Conservation (phyloP, 2,888 invertebrate genomes). For the Rotaria socialis region DNA sequence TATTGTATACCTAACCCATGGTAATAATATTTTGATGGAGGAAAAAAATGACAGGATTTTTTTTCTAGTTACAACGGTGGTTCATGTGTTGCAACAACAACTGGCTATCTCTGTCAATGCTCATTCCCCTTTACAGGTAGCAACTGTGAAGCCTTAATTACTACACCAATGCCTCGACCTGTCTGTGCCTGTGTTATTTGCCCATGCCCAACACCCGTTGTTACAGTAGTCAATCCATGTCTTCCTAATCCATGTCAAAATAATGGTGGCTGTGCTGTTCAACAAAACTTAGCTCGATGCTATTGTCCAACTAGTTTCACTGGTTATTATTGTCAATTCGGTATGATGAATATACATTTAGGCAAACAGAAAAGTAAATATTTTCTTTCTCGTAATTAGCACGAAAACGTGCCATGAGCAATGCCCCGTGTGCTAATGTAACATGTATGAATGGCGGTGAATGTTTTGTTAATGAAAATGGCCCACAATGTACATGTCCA, state of each 20-base stretch:
- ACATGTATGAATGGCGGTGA: slow-evolving; percentile 36
- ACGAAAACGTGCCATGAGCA: slow-evolving; percentile 12
- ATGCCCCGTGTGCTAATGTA: background rate
- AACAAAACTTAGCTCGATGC: background rate
- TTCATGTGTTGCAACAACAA: slow-evolving; percentile 37
- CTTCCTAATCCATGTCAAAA: slow-evolving; percentile 41
- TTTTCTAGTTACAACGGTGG: slow-evolving; percentile 9
- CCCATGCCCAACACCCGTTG: slow-evolving; percentile 1
- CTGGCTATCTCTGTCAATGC: slow-evolving; percentile 42
- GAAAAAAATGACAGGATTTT: too few species aligned
- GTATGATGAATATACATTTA: background rate
- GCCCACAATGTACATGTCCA: slow-evolving; percentile 33
- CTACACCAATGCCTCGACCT: background rate
- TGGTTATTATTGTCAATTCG: slow-evolving; percentile 35
- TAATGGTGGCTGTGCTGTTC: slow-evolving; percentile 12
- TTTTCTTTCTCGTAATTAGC: background rate
- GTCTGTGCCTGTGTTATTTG: background rate
- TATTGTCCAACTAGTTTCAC: background rate
- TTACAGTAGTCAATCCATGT: slow-evolving; percentile 34
- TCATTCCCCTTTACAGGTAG: slow-evolving; percentile 35
- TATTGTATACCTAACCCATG: slow-evolving; percentile 34
- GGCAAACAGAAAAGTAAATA: too few species aligned
- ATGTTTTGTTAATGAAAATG: slow-evolving; percentile 1
- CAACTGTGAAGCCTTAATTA: slow-evolving; percentile 38
- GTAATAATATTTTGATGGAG: background rate